Base-by-base conservation (phyloP, 1,140 invertebrate genomes). In the Trichonephila inaurata region DNA sequence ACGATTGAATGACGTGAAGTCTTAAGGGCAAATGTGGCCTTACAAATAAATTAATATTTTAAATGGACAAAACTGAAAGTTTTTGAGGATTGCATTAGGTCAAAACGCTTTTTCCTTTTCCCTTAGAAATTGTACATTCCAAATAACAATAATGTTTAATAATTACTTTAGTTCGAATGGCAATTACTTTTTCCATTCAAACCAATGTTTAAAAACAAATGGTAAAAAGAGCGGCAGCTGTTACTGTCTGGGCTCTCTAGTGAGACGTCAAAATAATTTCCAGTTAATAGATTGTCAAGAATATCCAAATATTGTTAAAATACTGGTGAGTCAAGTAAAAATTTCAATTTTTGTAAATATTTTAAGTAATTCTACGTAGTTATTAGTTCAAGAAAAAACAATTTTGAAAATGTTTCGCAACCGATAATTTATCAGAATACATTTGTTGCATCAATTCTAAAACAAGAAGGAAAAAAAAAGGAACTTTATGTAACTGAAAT, bases 211-310 rank as follows among this genome's bases (percentile, higher is more conserved):
- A 58, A 83, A 83, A n/a, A 77, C 51, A 51, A 51, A 51, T 51
- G 7, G 51, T 77, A 77, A 77, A 77, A 77, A 77, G 72, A 77
- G 72, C 72, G 72, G 72, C 72, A 77, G 72, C 33, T 77, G 33
- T 77, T 77, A 33, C 12, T 77, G 69, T 77, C 18, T 77, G 28
- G 28, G 16, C 16, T 33, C 33, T 6, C 10, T 12, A 77, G 72
- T 77, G 72, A 77, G 14, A 16, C 5, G 6, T 77, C 3, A 28
- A 14, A 0, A 24, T 33, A 33, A 2, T 28, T 24, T 4, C 10
- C 2, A 7, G 12, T 24, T 24, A n/a, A 4, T 24, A 40, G 24
- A 33, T 24, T 28, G 24, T 77, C 28, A 21, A 64, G 21, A 2
- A 21, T 2, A 10, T 77, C 24, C n/a, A 77, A 77, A 4, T 77